Evolutionary conservation across 2,113 vertebrate genomes (phyloP).

Genomic region (Cryptotis parvus): DNA sequence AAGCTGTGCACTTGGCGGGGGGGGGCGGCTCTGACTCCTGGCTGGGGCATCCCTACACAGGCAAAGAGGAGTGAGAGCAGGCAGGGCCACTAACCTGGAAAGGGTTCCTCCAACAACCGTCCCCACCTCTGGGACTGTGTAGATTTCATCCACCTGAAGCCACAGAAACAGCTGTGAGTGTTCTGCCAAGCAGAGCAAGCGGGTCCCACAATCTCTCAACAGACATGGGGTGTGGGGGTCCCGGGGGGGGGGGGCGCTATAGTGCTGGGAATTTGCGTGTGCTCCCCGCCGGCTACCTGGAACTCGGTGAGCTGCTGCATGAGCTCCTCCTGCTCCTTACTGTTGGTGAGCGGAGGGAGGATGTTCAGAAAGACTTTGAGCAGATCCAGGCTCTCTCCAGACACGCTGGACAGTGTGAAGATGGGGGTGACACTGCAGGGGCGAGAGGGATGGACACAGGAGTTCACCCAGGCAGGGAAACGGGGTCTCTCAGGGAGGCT

Average conservation of each 20-base stretch:
- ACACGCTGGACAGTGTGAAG: conserved; percentile 97
- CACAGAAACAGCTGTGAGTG: conserved; percentile 77
- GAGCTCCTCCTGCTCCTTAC: conserved; percentile 97
- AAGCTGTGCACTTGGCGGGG: background rate
- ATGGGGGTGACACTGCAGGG: conserved; percentile 95
- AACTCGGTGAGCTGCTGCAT: conserved; percentile 99
- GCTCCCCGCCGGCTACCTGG: conserved; percentile 88
- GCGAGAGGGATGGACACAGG: conserved; percentile 50
- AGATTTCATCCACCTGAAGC: conserved; percentile 98
- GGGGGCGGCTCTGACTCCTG: background rate
- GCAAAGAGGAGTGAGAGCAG: background rate
- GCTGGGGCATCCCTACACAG: too few relatives aligned
- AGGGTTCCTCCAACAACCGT: conserved; percentile 98
- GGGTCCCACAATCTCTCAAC: too few relatives aligned
- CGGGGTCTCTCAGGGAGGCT: background rate
- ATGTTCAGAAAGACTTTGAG: conserved; percentile 99
- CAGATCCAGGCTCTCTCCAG: conserved; percentile 96
- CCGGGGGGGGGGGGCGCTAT: background rate
- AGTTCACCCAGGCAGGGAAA: background rate
- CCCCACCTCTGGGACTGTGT: conserved; percentile 98
- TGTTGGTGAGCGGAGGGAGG: conserved; percentile 98
- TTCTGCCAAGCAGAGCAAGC: background rate
- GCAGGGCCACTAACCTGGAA: conserved; percentile 91
- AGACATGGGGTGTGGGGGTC: background rate
- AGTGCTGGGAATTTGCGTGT: background rate